Conservation (phyloP, 2,113 vertebrate species). For the Mellivora capensis region DNA sequence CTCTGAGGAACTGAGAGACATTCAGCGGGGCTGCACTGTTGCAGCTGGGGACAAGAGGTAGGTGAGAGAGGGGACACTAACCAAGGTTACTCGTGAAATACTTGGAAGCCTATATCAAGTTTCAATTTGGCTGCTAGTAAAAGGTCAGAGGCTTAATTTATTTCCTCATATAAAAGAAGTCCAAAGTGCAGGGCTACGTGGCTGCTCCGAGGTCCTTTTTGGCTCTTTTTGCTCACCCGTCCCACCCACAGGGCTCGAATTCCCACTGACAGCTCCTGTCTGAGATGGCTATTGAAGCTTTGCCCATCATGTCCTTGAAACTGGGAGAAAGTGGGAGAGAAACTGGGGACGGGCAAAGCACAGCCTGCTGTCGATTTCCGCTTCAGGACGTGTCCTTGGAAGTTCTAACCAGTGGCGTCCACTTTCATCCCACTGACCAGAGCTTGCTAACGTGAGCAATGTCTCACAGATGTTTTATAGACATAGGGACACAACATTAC, state of each 20-base stretch:
- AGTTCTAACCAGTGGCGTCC: neutral
- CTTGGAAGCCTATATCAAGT: constrained; percentile 10
- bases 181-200: neutral
- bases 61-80: neutral
- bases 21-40: neutral
- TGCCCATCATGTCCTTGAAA: neutral
- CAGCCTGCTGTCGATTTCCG: neutral
- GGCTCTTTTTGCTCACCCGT: neutral
- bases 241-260: neutral
- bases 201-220: neutral
- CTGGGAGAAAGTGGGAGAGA: neutral
- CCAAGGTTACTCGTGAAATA: neutral
- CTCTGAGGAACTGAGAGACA: neutral
- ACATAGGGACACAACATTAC: neutral
- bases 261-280: neutral
- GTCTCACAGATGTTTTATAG: neutral
- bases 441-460: neutral
- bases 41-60: neutral
- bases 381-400: neutral
- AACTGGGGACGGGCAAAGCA: neutral
- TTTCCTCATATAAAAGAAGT: constrained; percentile 14
- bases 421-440: neutral
- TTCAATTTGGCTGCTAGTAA: constrained; percentile 19
- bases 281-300: neutral
- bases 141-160: constrained; percentile 16